Evolutionary conservation across 2,113 vertebrate species (phyloP).

Genomic region (Protomyctophum bolini): DNA sequence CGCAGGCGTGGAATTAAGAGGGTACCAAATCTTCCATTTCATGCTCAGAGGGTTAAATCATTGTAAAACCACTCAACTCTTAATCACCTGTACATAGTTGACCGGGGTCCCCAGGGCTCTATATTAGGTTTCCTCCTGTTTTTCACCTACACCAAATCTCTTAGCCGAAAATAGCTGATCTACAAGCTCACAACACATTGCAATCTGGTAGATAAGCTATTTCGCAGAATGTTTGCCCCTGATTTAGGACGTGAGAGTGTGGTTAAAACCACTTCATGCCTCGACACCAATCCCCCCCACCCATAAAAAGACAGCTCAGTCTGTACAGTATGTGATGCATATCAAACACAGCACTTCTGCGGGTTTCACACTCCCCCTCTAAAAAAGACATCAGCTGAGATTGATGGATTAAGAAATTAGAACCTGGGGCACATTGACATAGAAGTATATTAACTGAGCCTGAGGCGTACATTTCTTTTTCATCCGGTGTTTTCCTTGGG

Average conservation of each 20-base stretch:
- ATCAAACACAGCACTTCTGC: conserved; percentile 23
- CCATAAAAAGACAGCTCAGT: background rate
- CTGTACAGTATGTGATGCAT: conserved; percentile 22
- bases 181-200: background rate
- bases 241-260: too few relatives aligned
- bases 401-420: conserved; percentile 41
- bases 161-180: background rate
- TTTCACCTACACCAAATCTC: background rate
- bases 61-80: too few relatives aligned
- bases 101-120: too few relatives aligned
- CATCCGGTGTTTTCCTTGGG: conserved; percentile 56
- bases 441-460: conserved; percentile 27
- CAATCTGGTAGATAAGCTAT: background rate
- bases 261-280: conserved; percentile 21
- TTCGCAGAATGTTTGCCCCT: too few relatives aligned
- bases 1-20: too few relatives aligned
- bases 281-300: background rate
- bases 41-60: too few relatives aligned
- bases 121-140: too few relatives aligned
- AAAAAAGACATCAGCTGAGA: conserved; percentile 34
- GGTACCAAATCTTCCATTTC: too few relatives aligned
- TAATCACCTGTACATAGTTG: too few relatives aligned
- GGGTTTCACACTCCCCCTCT: conserved; percentile 16
- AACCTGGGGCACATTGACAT: conserved; percentile 26
- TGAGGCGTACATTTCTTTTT: conserved; percentile 35